phyloP scores from a whole-genome alignment of 2,888 invertebrate species.

The Cephus pulcher region DNA sequence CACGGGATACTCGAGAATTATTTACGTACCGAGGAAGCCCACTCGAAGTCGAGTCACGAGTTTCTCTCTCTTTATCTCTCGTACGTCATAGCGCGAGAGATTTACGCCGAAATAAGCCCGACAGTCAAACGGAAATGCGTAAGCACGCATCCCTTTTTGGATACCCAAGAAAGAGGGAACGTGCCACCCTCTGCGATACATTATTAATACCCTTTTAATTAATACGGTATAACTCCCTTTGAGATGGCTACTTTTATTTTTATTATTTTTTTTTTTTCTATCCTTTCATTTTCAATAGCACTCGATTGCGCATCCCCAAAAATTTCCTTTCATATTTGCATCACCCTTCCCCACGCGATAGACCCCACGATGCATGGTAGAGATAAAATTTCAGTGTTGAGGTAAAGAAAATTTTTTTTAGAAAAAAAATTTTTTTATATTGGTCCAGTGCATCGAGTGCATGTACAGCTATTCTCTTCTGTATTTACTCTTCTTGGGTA shows the following conservation, averaged over 20 bases:
- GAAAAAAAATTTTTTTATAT: not conserved
- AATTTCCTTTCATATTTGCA: not conserved
- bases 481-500: not conserved
- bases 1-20: not conserved
- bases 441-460: not conserved
- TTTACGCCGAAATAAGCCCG: not conserved
- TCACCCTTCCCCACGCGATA: not conserved
- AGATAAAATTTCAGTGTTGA: too few species aligned
- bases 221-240: not conserved
- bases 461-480: not conserved
- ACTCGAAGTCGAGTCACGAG: not conserved
- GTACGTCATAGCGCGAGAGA: not conserved
- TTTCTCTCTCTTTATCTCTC: conserved; percentile 8
- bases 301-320: conserved; percentile 7
- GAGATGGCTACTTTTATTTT: not conserved
- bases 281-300: not conserved
- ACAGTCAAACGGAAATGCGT: not conserved
- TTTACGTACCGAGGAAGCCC: not conserved
- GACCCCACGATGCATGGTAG: not conserved
- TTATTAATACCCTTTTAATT: not conserved
- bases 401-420: too few species aligned
- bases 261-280: not conserved
- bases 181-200: not conserved
- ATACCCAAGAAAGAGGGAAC: not conserved
- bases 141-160: not conserved